Conservation (phyloP, 2,113 vertebrate species). For the Dermatemys mawii region DNA sequence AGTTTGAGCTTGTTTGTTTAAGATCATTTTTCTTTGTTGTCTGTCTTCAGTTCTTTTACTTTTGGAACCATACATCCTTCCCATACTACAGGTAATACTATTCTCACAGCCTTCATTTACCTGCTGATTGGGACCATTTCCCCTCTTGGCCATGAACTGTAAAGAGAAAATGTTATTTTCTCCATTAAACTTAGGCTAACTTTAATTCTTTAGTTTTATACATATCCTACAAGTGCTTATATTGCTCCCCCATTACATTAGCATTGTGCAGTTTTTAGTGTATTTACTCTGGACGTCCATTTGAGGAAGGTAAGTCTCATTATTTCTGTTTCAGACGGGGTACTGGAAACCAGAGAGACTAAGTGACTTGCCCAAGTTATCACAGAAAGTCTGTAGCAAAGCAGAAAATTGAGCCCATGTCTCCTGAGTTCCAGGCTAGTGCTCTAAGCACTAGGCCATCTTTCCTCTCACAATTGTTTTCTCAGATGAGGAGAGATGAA, state of each 20-base stretch:
- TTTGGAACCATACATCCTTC: neutral
- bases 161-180: neutral
- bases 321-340: neutral
- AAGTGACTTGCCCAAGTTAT: neutral
- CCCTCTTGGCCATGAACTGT: neutral
- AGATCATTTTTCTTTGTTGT: neutral
- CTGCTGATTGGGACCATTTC: neutral
- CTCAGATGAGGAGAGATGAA: neutral
- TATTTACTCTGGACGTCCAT: neutral
- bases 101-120: neutral
- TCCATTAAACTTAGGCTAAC: neutral
- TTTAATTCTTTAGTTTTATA: neutral
- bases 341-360: neutral
- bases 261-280: too few relatives aligned
- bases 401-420: slow-evolving; percentile 16
- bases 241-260: neutral
- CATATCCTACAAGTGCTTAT: neutral
- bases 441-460: neutral
- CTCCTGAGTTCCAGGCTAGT: neutral
- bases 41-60: neutral
- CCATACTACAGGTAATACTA: neutral
- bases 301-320: neutral
- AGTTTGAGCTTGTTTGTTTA: neutral
- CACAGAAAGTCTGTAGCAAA: neutral
- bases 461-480: neutral